phyloP scores from a whole-genome alignment of 2,113 vertebrate species.

The Hemibates koningsi region DNA sequence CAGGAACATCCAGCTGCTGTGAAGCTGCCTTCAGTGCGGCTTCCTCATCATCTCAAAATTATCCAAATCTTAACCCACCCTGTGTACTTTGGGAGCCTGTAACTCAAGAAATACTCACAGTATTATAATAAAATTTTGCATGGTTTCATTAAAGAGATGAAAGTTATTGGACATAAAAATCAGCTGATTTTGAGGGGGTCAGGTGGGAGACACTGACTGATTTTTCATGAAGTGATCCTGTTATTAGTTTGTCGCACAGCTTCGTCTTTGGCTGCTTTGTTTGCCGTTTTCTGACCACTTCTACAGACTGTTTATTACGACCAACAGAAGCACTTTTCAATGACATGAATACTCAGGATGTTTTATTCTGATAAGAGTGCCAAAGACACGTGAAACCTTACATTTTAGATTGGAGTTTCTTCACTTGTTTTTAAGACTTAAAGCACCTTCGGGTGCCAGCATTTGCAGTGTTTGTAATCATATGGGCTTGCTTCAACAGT shows the following conservation, averaged over 20 bases:
- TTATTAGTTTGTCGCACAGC: background rate
- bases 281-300: background rate
- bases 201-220: background rate
- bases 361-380: background rate
- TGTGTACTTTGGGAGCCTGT: background rate
- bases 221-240: background rate
- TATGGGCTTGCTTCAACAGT: background rate
- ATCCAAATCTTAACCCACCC: background rate
- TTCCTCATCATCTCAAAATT: background rate
- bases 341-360: background rate
- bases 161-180: background rate
- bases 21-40: background rate
- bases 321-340: conserved; percentile 8
- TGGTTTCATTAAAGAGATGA: background rate
- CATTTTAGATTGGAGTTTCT: background rate
- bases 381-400: background rate
- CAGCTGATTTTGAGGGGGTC: background rate
- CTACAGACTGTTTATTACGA: background rate
- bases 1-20: background rate
- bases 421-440: background rate
- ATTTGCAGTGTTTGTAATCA: background rate
- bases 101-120: rapidly evolving
- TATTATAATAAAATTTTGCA: rapidly evolving
- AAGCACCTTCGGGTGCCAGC: background rate
- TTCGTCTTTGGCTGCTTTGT: background rate